Evolutionary conservation across 1,140 invertebrate species (phyloP), one percentile per base, ranked within the genome.

Genomic region (Hormaphis cornu): DNA sequence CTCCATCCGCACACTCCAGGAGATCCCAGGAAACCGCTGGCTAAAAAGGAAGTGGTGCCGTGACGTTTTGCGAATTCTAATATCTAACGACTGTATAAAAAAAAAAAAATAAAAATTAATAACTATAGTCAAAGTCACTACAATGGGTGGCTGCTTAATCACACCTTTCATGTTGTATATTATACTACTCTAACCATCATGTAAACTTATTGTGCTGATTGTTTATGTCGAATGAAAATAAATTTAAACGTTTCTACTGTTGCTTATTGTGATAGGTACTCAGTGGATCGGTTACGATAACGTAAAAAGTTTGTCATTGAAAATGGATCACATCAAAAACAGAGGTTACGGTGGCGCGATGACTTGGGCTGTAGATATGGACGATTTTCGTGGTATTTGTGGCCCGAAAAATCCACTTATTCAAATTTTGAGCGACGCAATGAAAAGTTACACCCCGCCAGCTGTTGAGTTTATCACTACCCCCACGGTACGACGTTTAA

Each of bases 211-310:
- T n/a, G 9, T 42, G 40, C 40, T 42, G 40, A 9, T 42, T 42
- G 9, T 10, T n/a, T 10, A 9, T 42, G n/a, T 42, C 9, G n/a
- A 10, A 9, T 9, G 40, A 42, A n/a, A n/a, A n/a, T n/a, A n/a
- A 9, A 8, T 18, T 50, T 50, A 18, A 18, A 9, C 52, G 20
- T 22, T 50, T 52, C 8, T 22, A 56, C 37, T 20, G 26, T 61
- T 48, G 5, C 52, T 59, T 52, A 9, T 53, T 14, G 37, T 70
- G 69, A 4, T 53, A 84, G 83, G 81, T 46, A 90, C 86, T 1
- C 91, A 94, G 75, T 76, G 93, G 93, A 88, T 95, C 24, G 92
- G 93, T 14, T 96, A 93, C 75, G 94, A 97, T 77, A 86, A 94
- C 75, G 79, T 81, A 4, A 81, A 83, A 72, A 90, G 89, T 74